These are phyloP conservation scores for Chymomyza costata DNA, from an alignment of 1,140 invertebrate species.

Conservation along the genomic window DNA sequence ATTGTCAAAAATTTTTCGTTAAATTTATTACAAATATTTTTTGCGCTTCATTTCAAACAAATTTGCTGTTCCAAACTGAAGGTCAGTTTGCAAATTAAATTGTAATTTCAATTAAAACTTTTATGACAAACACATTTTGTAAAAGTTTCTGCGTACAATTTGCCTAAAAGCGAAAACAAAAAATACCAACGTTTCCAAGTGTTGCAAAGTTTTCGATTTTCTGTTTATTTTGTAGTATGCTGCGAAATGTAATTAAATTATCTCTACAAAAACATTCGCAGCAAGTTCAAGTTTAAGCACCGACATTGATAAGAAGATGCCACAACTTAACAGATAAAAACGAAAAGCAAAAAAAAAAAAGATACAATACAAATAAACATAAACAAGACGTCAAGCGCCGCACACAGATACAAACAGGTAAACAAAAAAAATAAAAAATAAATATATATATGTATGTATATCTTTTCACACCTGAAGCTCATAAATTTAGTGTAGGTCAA, in stretches of 20 bases:
- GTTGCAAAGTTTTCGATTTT: constrained; percentile 29
- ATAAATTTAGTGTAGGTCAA: too few species aligned
- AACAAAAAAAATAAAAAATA: too few species aligned
- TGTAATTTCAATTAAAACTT: constrained; percentile 39
- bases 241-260: constrained; percentile 46
- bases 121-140: constrained; percentile 13
- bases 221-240: constrained; percentile 32
- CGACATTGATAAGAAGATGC: too few species aligned
- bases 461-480: constrained; percentile 49
- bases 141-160: constrained; percentile 33
- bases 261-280: constrained; percentile 23
- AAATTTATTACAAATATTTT: constrained; percentile 29
- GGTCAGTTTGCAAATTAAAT: constrained; percentile 18
- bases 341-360: constrained; percentile 22
- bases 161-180: constrained; percentile 29
- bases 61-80: constrained; percentile 38
- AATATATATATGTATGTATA: constrained; percentile 3
- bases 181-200: neutral
- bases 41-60: constrained; percentile 31
- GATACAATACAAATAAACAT: constrained; percentile 43
- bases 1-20: constrained; percentile 19
- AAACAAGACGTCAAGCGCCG: constrained; percentile 14
- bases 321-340: too few species aligned
- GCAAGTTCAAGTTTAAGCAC: constrained; percentile 63
- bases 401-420: too few species aligned